phyloP scores from a whole-genome alignment of 2,888 invertebrate species.

The Pammene fasciana region DNA sequence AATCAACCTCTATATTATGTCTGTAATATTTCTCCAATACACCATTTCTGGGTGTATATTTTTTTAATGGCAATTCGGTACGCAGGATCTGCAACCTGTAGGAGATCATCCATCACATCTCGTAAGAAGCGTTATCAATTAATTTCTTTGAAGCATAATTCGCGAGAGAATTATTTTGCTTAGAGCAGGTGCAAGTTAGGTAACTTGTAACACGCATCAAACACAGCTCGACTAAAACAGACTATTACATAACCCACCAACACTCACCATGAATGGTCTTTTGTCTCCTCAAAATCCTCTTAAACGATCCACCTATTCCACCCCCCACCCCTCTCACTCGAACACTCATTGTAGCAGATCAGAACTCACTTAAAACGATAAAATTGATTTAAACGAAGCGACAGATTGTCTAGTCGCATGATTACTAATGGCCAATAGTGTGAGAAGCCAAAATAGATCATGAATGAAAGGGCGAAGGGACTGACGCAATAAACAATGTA shows the following conservation, averaged over 20 bases:
- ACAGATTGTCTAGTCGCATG: conserved; percentile 24
- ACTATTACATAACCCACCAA: conserved; percentile 9
- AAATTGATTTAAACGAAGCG: conserved; percentile 21
- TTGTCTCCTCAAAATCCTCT: conserved; percentile 5
- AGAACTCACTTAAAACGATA: conserved; percentile 16
- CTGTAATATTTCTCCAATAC: too few species aligned
- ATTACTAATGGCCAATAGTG: conserved; percentile 15
- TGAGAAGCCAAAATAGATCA: conserved; percentile 34
- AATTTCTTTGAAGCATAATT: too few species aligned
- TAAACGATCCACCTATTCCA: neutral
- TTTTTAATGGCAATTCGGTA: too few species aligned
- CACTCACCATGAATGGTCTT: conserved; percentile 12
- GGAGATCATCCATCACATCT: too few species aligned
- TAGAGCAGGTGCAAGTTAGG: too few species aligned
- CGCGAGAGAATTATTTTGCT: too few species aligned
- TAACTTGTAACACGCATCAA: neutral
- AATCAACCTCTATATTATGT: too few species aligned
- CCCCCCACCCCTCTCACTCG: neutral
- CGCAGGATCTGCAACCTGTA: too few species aligned
- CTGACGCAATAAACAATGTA: neutral
- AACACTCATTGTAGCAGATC: neutral
- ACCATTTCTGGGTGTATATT: too few species aligned
- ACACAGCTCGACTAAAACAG: neutral
- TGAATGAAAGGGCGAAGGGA: conserved; percentile 32
- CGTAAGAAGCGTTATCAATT: too few species aligned